Evolutionary conservation across 1,140 invertebrate genomes (phyloP), one percentile per base, ranked within the genome.

Genomic region (Capitella teleta): DNA sequence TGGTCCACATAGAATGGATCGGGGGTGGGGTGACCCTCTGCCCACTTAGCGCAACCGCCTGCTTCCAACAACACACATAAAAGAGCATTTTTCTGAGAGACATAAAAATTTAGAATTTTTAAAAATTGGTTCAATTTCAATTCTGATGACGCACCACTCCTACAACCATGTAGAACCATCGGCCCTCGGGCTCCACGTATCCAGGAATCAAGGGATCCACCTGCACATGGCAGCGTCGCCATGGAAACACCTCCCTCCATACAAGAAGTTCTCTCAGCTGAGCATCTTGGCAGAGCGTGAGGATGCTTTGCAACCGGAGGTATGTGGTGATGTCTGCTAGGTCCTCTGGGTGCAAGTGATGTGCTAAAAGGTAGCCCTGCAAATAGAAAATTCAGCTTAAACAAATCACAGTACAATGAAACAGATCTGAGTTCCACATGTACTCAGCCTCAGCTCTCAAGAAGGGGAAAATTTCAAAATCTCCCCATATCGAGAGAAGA

Each of bases 1-100:
- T 75, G 72, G 47, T 73, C 64, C 5, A 73, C 61, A 48, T 66
- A 63, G 44, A 75, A 65, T 2, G 62, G 61, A 53, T 72, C 63
- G 5, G 69, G 66, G 18, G 56, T 50, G 14, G 62, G 55, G 12
- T 57, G 36, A 1, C 62, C 65, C 19, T 56, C 38, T 24, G 54
- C 51, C 49, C 28, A 37, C 3, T 44, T 52, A 24, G 63, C 53
- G 52, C 63, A 68, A 5, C 64, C 64, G 12, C 68, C 66, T n/a
- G 62, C 59, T 53, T 71, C 68, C 21, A 71, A 40, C 46, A 70
- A 30, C 14, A 61, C 61, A 37, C 54, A 59, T 26, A 71, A 37
- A 28, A 70, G 43, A 46, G 59, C 62, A 52, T 69, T 61, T 47
- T 64, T 62, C 70, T 71, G 55, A 41, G 10, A 41, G 12, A 10